These are phyloP conservation scores for Arctocebus calabarensis DNA, from an alignment of 2,797 vertebrate genomes.

Conservation along the genomic window DNA sequence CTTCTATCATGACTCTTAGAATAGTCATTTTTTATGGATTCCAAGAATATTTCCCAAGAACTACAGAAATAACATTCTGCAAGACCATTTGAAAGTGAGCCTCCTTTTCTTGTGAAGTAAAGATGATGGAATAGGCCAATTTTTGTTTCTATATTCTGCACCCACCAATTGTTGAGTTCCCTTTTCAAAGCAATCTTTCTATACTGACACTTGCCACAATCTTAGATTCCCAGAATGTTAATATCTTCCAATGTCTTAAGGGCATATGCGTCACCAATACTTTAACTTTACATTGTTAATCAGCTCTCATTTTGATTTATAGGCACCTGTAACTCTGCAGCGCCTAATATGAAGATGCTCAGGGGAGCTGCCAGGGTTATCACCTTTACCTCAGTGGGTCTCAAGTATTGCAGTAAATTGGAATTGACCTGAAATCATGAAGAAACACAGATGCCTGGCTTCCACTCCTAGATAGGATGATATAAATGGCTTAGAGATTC, in stretches of 20 bases:
- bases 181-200: neutral
- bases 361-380: neutral
- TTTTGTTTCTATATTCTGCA: neutral
- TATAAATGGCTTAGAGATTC: neutral
- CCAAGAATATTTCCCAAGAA: neutral
- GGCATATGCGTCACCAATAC: neutral
- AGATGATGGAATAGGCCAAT: neutral
- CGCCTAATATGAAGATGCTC: neutral
- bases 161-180: neutral
- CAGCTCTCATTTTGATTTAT: conserved; percentile 12
- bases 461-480: neutral
- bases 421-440: neutral
- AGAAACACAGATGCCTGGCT: neutral
- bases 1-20: neutral
- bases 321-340: neutral
- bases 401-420: neutral
- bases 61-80: neutral
- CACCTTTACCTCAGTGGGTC: neutral
- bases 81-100: neutral
- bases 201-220: neutral
- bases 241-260: neutral
- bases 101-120: neutral
- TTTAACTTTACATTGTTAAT: conserved; percentile 20
- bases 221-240: neutral
- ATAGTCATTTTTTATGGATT: neutral